These are phyloP conservation scores for Trogon surrucura DNA, from an alignment of 2,113 vertebrate genomes.

Conservation along the genomic window DNA sequence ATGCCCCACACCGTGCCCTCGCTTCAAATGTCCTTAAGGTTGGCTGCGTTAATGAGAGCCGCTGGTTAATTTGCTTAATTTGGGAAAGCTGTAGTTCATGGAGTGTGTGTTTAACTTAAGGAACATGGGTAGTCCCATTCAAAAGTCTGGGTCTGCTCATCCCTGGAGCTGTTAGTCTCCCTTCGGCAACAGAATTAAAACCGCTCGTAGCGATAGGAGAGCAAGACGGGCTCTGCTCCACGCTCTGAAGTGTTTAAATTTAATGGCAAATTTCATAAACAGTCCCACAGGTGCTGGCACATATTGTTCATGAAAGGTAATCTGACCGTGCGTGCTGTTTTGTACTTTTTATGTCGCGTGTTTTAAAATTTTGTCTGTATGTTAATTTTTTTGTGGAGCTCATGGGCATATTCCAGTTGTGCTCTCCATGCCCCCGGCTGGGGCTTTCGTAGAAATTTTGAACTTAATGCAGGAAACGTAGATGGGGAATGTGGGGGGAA, in stretches of 20 bases:
- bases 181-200: not conserved
- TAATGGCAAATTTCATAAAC: not conserved
- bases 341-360: not conserved
- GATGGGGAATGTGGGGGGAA: not conserved
- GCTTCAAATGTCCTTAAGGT: conserved; percentile 41
- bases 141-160: not conserved
- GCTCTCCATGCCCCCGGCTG: not conserved
- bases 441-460: not conserved
- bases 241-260: not conserved
- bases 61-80: not conserved
- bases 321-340: not conserved
- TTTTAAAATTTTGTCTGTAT: not conserved
- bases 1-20: not conserved
- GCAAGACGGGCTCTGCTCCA: not conserved
- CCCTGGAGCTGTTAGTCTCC: not conserved
- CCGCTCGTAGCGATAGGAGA: rapidly evolving
- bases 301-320: not conserved
- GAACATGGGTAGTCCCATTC: rapidly evolving
- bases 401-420: not conserved
- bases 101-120: rapidly evolving
- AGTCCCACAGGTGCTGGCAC: not conserved
- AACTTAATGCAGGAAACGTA: not conserved
- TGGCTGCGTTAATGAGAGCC: not conserved
- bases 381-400: not conserved
- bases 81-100: not conserved